Evolutionary conservation across 2,888 invertebrate species (phyloP).

Genomic region (Lepidocyrtoides sp.): DNA sequence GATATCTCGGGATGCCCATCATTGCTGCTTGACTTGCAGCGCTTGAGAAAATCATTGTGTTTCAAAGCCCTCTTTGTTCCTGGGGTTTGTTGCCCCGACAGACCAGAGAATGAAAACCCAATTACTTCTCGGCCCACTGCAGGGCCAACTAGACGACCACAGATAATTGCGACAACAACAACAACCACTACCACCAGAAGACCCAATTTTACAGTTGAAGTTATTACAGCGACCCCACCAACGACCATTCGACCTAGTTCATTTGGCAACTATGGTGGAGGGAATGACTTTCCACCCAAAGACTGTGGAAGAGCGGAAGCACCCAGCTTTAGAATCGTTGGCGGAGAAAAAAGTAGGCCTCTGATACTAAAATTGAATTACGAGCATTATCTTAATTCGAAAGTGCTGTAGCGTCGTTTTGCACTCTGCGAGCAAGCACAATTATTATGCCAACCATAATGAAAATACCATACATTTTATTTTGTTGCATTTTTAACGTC

Average conservation of each 20-base stretch:
- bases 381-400: not conserved
- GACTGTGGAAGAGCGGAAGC: slow-evolving; percentile 89
- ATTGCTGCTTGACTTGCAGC: slow-evolving; percentile 92
- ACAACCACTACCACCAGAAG: slow-evolving; percentile 82
- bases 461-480: too few species aligned
- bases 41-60: slow-evolving; percentile 94
- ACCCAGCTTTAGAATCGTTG: slow-evolving; percentile 93
- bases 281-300: slow-evolving; percentile 66
- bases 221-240: slow-evolving; percentile 70
- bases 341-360: slow-evolving; percentile 89
- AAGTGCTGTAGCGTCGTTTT: not conserved
- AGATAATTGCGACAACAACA: slow-evolving; percentile 57
- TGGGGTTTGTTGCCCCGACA: slow-evolving; percentile 94
- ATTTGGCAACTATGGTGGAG: slow-evolving; percentile 54
- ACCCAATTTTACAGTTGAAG: slow-evolving; percentile 69
- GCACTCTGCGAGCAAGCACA: not conserved
- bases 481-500: too few species aligned
- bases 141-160: slow-evolving; percentile 66
- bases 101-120: slow-evolving; percentile 77
- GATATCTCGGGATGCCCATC: slow-evolving; percentile 96
- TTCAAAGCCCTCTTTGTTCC: slow-evolving; percentile 97
- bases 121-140: slow-evolving; percentile 9
- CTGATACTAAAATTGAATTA: slow-evolving; percentile 15
- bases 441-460: not conserved
- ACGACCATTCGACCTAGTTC: slow-evolving; percentile 50